Evolutionary conservation across 2,888 invertebrate genomes (phyloP).

Genomic region (Heliconius hortense): DNA sequence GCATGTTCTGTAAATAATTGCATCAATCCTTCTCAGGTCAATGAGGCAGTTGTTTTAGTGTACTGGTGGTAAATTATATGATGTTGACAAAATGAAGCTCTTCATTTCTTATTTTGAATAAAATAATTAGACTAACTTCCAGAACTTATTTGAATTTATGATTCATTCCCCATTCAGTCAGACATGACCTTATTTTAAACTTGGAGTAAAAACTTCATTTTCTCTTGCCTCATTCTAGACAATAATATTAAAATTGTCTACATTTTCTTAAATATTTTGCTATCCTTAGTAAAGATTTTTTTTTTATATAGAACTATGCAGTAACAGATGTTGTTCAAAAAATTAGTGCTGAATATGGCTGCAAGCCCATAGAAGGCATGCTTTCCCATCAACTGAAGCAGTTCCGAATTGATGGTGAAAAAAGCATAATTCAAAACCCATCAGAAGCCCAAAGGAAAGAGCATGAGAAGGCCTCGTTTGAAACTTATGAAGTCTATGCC

Average conservation of each 20-base stretch:
- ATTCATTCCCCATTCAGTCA: neutral
- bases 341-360: slow-evolving; percentile 95
- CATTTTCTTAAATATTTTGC: neutral
- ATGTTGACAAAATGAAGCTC: too few species aligned
- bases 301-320: slow-evolving; percentile 87
- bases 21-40: too few species aligned
- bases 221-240: neutral
- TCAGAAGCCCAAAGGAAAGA: slow-evolving; percentile 98
- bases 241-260: neutral
- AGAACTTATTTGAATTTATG: neutral
- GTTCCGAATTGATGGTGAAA: slow-evolving; percentile 98
- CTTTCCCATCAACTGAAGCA: slow-evolving; percentile 97
- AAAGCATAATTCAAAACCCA: slow-evolving; percentile 91
- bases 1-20: too few species aligned
- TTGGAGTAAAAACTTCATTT: neutral
- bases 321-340: slow-evolving; percentile 97
- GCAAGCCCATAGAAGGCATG: slow-evolving; percentile 99
- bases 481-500: slow-evolving; percentile 98
- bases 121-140: too few species aligned
- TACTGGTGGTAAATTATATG: too few species aligned
- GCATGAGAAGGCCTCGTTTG: slow-evolving; percentile 97
- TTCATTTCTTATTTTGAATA: too few species aligned
- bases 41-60: too few species aligned
- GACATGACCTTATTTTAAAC: neutral
- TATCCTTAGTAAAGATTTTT: slow-evolving; percentile 11